These are phyloP conservation scores for Numenius phaeopus DNA, from an alignment of 2,797 vertebrate genomes.

Conservation along the genomic window DNA sequence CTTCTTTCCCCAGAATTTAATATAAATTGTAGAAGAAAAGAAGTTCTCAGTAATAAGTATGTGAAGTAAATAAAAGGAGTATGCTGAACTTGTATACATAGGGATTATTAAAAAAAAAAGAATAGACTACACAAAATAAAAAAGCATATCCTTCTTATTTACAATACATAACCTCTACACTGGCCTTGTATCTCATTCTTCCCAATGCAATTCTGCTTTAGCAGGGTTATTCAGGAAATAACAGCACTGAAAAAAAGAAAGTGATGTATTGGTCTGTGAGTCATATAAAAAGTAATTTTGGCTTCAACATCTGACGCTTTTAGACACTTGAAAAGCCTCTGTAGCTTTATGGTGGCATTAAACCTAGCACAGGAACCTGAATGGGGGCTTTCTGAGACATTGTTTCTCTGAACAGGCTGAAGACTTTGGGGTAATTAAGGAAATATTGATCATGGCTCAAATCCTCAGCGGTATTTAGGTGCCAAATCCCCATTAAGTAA, in stretches of 20 bases:
- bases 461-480: not conserved
- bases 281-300: slow-evolving; percentile 31
- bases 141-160: not conserved
- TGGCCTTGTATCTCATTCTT: not conserved
- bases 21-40: not conserved
- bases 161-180: not conserved
- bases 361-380: not conserved
- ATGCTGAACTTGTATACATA: not conserved
- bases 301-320: slow-evolving; percentile 25
- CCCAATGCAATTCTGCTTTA: not conserved
- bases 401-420: slow-evolving; percentile 22
- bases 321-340: not conserved
- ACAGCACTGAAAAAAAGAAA: slow-evolving; percentile 4
- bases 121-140: not conserved
- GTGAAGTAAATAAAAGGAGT: not conserved
- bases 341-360: not conserved
- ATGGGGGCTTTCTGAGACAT: not conserved
- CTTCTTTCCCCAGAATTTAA: not conserved
- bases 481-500: not conserved
- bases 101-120: not conserved
- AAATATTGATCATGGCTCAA: not conserved
- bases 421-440: not conserved
- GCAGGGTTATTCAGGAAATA: slow-evolving; percentile 25
- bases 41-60: not conserved
- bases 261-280: slow-evolving; percentile 1